phyloP scores from a whole-genome alignment of 2,113 vertebrate genomes.

The Perognathus longimembris region DNA sequence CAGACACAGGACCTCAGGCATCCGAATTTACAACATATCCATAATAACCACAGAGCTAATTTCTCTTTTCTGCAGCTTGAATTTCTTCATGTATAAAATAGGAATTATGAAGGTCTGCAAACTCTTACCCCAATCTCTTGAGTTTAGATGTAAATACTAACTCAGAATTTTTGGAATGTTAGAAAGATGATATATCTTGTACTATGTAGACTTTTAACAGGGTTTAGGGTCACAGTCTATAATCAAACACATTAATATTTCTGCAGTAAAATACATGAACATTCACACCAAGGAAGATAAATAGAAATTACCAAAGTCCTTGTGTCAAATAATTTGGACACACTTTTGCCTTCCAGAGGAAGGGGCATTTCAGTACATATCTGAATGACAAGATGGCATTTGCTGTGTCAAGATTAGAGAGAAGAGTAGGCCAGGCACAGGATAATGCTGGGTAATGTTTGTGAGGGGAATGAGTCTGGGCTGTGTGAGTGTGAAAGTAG shows the following conservation, averaged over 20 bases:
- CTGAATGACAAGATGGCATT: neutral
- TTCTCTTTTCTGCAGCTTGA: neutral
- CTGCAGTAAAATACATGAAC: neutral
- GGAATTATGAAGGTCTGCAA: neutral
- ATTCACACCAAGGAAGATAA: neutral
- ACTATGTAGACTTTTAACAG: neutral
- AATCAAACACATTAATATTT: constrained; percentile 38
- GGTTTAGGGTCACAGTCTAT: neutral
- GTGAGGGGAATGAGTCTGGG: neutral
- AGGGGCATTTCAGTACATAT: neutral
- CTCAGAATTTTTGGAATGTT: constrained; percentile 23
- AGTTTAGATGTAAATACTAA: neutral
- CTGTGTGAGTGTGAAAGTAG: neutral
- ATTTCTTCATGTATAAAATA: constrained; percentile 1
- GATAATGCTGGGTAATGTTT: neutral
- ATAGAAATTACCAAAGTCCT: neutral
- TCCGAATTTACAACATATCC: neutral
- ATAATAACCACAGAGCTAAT: neutral
- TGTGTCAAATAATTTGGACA: neutral
- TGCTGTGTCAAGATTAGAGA: neutral
- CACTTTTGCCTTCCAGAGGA: constrained; percentile 10
- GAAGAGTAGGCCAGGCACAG: neutral
- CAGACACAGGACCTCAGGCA: neutral
- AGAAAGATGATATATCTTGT: neutral
- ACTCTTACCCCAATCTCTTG: neutral